phyloP scores from a whole-genome alignment of 2,888 invertebrate species.

The Philereme transversata region DNA sequence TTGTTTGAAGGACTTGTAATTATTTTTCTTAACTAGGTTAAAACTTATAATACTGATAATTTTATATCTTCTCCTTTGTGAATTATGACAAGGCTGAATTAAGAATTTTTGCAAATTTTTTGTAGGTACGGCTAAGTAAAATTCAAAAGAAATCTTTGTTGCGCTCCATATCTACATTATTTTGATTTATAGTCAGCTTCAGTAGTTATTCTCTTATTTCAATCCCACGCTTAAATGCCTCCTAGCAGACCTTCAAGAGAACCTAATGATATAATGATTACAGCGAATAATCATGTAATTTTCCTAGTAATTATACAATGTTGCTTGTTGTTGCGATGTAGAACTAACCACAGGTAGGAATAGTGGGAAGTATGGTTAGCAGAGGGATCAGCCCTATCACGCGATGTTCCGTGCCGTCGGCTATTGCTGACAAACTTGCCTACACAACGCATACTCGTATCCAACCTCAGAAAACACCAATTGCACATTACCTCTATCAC shows the following conservation, averaged over 20 bases:
- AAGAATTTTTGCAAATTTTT: too few species aligned
- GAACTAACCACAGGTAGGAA: conserved; percentile 51
- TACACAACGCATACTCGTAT: conserved; percentile 57
- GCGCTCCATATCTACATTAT: too few species aligned
- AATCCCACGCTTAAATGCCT: neutral
- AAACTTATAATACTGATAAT: too few species aligned
- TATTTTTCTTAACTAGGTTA: too few species aligned
- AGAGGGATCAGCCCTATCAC: conserved; percentile 59
- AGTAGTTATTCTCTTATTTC: too few species aligned
- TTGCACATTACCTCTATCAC: conserved; percentile 48
- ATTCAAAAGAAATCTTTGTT: too few species aligned
- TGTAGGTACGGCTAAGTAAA: too few species aligned
- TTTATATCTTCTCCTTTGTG: too few species aligned
- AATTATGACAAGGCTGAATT: too few species aligned
- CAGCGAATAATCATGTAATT: conserved; percentile 22
- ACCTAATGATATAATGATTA: neutral
- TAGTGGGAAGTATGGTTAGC: conserved; percentile 38
- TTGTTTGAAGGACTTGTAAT: too few species aligned
- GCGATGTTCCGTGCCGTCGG: conserved; percentile 76
- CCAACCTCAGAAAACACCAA: conserved; percentile 59
- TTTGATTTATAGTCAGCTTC: too few species aligned
- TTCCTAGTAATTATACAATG: conserved; percentile 35
- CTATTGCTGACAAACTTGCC: conserved; percentile 57
- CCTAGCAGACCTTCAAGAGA: neutral
- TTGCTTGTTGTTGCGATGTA: conserved; percentile 46